Evolutionary conservation across 2,888 invertebrate species (phyloP).

Genomic region (Agrilus biguttatus): DNA sequence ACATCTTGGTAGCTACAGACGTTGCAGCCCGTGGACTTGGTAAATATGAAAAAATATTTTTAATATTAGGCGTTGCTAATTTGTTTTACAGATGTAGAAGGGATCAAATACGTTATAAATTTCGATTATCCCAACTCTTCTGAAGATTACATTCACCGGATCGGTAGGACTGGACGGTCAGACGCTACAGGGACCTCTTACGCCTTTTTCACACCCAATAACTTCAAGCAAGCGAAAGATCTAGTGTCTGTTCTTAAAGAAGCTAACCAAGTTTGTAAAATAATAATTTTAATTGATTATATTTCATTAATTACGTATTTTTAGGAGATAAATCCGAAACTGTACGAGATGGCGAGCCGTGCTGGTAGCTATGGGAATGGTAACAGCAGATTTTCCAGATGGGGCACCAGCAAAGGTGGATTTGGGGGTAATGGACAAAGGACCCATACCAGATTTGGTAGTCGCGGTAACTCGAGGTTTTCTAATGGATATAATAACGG

Average conservation of each 20-base stretch:
- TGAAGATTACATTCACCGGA: constrained; percentile 92
- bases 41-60: constrained; percentile 36
- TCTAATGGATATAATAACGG: too few relatives aligned
- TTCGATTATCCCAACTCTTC: constrained; percentile 92
- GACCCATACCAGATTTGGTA: too few relatives aligned
- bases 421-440: too few relatives aligned
- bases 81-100: constrained; percentile 72
- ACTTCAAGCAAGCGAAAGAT: constrained; percentile 77
- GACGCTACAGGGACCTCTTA: constrained; percentile 83
- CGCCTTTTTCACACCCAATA: constrained; percentile 85
- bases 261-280: constrained; percentile 62
- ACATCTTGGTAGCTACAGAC: constrained; percentile 91
- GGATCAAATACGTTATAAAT: constrained; percentile 92
- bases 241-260: constrained; percentile 77
- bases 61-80: background rate
- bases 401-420: too few relatives aligned
- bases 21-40: constrained; percentile 93
- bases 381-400: too few relatives aligned
- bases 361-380: too few relatives aligned
- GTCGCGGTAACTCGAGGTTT: too few relatives aligned
- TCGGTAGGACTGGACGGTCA: constrained; percentile 83
- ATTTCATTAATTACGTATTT: too few relatives aligned
- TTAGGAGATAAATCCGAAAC: too few relatives aligned
- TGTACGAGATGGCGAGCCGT: too few relatives aligned
- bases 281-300: background rate